phyloP scores from a whole-genome alignment of 2,888 invertebrate species.

The Ochropacha duplaris region DNA sequence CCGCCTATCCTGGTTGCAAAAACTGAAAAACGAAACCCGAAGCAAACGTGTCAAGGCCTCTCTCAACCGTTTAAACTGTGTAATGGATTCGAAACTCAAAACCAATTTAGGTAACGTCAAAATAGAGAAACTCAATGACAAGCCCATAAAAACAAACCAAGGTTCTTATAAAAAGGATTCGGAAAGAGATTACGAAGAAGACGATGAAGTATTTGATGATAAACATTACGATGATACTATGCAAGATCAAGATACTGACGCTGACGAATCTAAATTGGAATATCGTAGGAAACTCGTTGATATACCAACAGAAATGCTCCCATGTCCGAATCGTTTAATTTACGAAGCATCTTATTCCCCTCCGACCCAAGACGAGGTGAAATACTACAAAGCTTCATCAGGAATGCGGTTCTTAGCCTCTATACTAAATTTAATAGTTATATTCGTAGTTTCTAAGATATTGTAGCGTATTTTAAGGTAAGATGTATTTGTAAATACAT shows the following conservation, averaged over 20 bases:
- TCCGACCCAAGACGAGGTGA: slow-evolving; percentile 76
- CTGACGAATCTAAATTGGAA: slow-evolving; percentile 57
- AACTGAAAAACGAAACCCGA: slow-evolving; percentile 88
- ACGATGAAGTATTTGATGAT: slow-evolving; percentile 57
- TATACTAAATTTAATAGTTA: slow-evolving; percentile 30
- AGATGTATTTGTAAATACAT: slow-evolving; percentile 30
- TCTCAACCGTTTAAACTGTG: slow-evolving; percentile 87
- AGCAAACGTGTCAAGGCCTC: slow-evolving; percentile 86
- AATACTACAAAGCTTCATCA: slow-evolving; percentile 68
- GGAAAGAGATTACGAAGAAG: slow-evolving; percentile 56
- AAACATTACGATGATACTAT: slow-evolving; percentile 67
- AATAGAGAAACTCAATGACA: slow-evolving; percentile 36
- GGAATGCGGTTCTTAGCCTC: slow-evolving; percentile 31
- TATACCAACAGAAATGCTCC: slow-evolving; percentile 65
- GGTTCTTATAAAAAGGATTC: slow-evolving; percentile 39
- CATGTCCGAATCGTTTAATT: slow-evolving; percentile 65
- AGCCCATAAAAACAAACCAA: slow-evolving; percentile 33
- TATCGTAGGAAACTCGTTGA: slow-evolving; percentile 64
- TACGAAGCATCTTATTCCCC: slow-evolving; percentile 67
- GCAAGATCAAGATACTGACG: slow-evolving; percentile 67
- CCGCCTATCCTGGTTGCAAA: slow-evolving; percentile 90
- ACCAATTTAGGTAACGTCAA: slow-evolving; percentile 45
- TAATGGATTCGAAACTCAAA: slow-evolving; percentile 78
- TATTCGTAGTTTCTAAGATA: slow-evolving; percentile 32
- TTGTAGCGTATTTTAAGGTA: slow-evolving; percentile 46